A percentile compares a stretch with the other conserved stretches of the same genome.
phyloP scores from a whole-genome alignment of 2,888 invertebrate species.

The Halictus quadricinctus region DNA sequence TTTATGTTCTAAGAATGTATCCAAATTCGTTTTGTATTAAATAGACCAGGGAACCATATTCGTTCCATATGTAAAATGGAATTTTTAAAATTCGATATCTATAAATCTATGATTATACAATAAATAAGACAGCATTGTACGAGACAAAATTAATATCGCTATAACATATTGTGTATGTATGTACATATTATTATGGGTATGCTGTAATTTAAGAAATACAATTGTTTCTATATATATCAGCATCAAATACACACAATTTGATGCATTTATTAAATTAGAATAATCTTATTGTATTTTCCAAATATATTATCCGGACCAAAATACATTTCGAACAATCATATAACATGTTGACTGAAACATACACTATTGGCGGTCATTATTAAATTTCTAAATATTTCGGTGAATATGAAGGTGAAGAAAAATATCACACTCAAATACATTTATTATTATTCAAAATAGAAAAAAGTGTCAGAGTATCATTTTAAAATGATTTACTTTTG shows the following conservation, averaged over 20 bases:
- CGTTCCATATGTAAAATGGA: slow-evolving; percentile 4
- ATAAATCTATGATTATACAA: neutral
- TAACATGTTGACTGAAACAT: slow-evolving; percentile 12
- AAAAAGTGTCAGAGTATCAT: neutral
- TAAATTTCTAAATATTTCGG: neutral
- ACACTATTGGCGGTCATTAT: neutral
- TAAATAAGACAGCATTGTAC: slow-evolving; percentile 16
- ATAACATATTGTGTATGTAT: neutral
- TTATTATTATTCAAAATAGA: neutral
- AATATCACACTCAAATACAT: too few species aligned
- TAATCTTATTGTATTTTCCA: neutral
- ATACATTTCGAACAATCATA: neutral
- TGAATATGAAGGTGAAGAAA: neutral
- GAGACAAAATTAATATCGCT: slow-evolving; percentile 1
- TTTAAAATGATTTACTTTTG: neutral
- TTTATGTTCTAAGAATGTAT: neutral
- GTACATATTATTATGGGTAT: neutral
- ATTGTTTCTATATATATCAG: neutral
- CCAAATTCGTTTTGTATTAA: neutral
- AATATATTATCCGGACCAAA: slow-evolving; percentile 1
- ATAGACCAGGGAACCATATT: neutral
- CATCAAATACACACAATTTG: neutral
- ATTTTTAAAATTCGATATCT: slow-evolving; percentile 2
- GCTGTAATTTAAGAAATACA: neutral
- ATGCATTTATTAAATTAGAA: neutral